These are phyloP conservation scores for Eurosta solidaginis DNA, from an alignment of 1,140 invertebrate species.

Conservation along the genomic window DNA sequence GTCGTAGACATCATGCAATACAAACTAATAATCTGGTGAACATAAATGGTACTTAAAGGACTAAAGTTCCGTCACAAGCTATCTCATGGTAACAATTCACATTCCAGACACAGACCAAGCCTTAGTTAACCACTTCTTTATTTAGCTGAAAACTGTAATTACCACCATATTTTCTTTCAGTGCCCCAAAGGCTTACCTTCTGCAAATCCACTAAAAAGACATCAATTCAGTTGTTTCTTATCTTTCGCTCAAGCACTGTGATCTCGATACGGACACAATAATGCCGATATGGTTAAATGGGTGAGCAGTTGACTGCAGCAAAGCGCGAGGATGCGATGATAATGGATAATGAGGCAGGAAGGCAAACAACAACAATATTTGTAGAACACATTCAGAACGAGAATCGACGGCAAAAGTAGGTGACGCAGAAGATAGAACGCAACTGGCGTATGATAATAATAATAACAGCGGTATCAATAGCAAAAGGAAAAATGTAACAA, in stretches of 20 bases:
- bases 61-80: too few relatives aligned
- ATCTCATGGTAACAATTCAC: too few relatives aligned
- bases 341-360: slow-evolving; percentile 12
- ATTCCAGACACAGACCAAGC: too few relatives aligned
- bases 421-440: neutral
- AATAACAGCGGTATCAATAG: neutral
- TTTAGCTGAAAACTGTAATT: too few relatives aligned
- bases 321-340: neutral
- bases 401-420: neutral
- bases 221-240: neutral
- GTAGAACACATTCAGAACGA: neutral
- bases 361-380: neutral
- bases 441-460: neutral
- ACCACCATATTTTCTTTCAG: too few relatives aligned
- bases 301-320: neutral
- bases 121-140: too few relatives aligned
- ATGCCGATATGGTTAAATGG: neutral
- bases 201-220: neutral
- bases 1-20: too few relatives aligned
- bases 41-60: too few relatives aligned
- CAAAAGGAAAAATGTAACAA: neutral
- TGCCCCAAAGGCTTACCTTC: neutral
- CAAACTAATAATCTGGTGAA: too few relatives aligned
- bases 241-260: neutral
- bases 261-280: slow-evolving; percentile 11